Percentiles rank a stretch among this genome's conserved stretches.
phyloP scores from a whole-genome alignment of 2,797 vertebrate genomes.

The Phoebastria nigripes region DNA sequence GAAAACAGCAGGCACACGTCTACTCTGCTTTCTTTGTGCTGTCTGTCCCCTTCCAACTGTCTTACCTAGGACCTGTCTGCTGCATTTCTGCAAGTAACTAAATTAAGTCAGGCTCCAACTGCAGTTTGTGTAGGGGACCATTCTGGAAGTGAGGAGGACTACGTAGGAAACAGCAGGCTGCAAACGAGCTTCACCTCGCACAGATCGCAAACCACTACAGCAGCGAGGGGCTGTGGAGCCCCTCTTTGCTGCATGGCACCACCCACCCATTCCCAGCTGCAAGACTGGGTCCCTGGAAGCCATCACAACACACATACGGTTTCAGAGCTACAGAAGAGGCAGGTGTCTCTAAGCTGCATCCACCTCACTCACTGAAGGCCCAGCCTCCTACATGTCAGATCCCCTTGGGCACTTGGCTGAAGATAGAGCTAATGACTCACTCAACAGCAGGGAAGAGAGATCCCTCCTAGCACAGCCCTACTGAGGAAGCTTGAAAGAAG shows the following conservation, averaged over 20 bases:
- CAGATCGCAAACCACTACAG: not conserved
- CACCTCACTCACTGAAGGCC: not conserved
- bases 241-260: not conserved
- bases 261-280: not conserved
- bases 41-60: not conserved
- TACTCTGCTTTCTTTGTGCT: not conserved
- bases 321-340: not conserved
- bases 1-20: not conserved
- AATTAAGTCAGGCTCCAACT: not conserved
- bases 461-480: not conserved
- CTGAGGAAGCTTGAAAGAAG: not conserved
- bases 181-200: not conserved
- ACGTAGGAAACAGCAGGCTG: not conserved
- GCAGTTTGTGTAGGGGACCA: not conserved
- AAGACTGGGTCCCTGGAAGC: not conserved
- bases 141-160: not conserved
- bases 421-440: not conserved
- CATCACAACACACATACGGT: accelerated
- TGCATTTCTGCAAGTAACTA: not conserved
- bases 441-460: not conserved
- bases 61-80: not conserved
- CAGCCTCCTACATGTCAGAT: not conserved
- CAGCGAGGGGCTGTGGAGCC: not conserved
- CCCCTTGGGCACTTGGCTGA: not conserved
- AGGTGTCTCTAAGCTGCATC: not conserved